Percentiles rank a stretch among this genome's conserved stretches.
phyloP scores from a whole-genome alignment of 30 jellyfish, hydroid and myxozoan species.

The Kudoa iwatai region DNA sequence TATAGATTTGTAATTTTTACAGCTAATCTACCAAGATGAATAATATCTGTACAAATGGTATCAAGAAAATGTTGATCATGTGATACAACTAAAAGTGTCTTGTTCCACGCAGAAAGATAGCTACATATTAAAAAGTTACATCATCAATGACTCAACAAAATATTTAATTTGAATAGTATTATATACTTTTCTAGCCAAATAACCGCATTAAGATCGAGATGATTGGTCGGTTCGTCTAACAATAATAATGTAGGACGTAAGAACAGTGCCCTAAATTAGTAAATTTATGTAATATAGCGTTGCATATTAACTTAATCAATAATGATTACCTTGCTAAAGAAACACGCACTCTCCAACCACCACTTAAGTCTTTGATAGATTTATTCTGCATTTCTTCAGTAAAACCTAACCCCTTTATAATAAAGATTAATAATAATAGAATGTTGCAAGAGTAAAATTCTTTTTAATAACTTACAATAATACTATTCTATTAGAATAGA shows the following conservation, averaged over 20 bases:
- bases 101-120: slow-evolving; percentile 39
- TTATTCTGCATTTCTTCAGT: slow-evolving; percentile 66
- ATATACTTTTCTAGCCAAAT: slow-evolving; percentile 86
- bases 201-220: slow-evolving; percentile 69
- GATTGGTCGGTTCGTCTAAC: slow-evolving; percentile 87
- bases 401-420: slow-evolving; percentile 50
- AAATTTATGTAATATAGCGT: neutral
- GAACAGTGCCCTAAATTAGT: slow-evolving; percentile 23
- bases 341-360: slow-evolving; percentile 96
- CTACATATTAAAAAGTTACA: slow-evolving; percentile 6
- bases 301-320: neutral
- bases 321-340: slow-evolving; percentile 42
- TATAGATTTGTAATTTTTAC: neutral
- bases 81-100: slow-evolving; percentile 58
- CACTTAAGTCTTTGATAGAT: slow-evolving; percentile 40
- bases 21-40: slow-evolving; percentile 23
- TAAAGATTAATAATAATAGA: no score
- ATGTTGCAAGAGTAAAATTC: no score
- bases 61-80: slow-evolving; percentile 83
- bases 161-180: neutral
- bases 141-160: no score
- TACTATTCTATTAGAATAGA: no score
- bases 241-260: slow-evolving; percentile 43
- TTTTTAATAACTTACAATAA: no score
- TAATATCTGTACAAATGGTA: slow-evolving; percentile 51